Evolutionary conservation across 2,797 vertebrate genomes (phyloP).

Genomic region (Nyctibius grandis): DNA sequence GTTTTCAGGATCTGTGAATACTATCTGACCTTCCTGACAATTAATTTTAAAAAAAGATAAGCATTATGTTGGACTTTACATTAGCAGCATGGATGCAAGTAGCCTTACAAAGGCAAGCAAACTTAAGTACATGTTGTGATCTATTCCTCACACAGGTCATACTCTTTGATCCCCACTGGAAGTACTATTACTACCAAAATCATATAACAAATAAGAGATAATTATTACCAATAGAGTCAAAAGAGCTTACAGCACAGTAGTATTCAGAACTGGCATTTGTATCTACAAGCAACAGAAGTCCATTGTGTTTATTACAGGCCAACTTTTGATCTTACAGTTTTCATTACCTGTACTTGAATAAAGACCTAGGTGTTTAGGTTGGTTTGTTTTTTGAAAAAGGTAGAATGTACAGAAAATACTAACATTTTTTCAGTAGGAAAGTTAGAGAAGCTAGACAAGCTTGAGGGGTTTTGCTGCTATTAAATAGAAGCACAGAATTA

Average conservation of each 20-base stretch:
- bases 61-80: neutral
- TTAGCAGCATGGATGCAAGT: slow-evolving; percentile 3
- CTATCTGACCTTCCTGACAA: neutral
- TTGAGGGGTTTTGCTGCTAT: neutral
- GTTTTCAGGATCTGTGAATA: neutral
- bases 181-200: slow-evolving; percentile 32
- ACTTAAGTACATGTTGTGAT: slow-evolving; percentile 10
- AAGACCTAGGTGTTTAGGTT: neutral
- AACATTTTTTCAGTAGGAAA: neutral
- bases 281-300: neutral
- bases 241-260: slow-evolving; percentile 8
- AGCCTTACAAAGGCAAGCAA: slow-evolving; percentile 45
- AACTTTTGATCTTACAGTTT: neutral
- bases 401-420: neutral
- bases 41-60: slow-evolving; percentile 9
- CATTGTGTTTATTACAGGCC: neutral
- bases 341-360: neutral
- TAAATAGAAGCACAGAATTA: neutral
- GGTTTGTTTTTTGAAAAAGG: neutral
- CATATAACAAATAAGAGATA: neutral
- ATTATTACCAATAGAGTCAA: slow-evolving; percentile 16
- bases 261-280: neutral
- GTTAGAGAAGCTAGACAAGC: neutral
- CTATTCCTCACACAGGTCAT: slow-evolving; percentile 25
- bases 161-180: slow-evolving; percentile 51